phyloP scores from a whole-genome alignment of 2,888 invertebrate genomes.

The Acleris literana region DNA sequence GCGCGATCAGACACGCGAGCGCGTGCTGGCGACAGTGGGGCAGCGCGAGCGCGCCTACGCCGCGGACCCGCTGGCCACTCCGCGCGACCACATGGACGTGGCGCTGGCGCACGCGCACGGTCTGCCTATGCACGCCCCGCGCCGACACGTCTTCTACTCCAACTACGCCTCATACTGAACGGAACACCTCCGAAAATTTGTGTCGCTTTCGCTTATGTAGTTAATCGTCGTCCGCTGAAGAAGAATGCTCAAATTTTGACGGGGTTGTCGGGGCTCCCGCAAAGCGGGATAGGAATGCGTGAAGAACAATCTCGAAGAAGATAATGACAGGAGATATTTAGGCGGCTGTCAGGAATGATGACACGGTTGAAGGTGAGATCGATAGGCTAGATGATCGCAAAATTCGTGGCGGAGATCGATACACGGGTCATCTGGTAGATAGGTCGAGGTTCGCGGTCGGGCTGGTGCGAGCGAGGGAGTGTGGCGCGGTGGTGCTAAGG shows the following conservation, averaged over 20 bases:
- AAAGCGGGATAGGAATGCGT: background rate
- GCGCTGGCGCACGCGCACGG: constrained; percentile 85
- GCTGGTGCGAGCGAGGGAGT: constrained; percentile 65
- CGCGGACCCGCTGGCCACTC: constrained; percentile 83
- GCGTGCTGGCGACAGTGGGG: constrained; percentile 84
- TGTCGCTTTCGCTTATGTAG: constrained; percentile 78
- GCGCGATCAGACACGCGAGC: constrained; percentile 86
- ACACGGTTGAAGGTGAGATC: constrained; percentile 26
- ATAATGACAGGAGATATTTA: constrained; percentile 2
- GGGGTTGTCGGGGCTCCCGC: constrained; percentile 16
- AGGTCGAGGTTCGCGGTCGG: constrained; percentile 47
- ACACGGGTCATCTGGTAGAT: constrained; percentile 12
- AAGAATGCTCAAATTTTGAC: constrained; percentile 22
- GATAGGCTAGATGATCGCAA: constrained; percentile 10
- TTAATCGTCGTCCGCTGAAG: constrained; percentile 24
- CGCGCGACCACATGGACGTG: constrained; percentile 86
- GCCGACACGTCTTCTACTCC: constrained; percentile 81
- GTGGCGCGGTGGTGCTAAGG: constrained; percentile 57
- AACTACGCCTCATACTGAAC: constrained; percentile 79
- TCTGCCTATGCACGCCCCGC: constrained; percentile 74
- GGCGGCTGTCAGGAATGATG: constrained; percentile 31
- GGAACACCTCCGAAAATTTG: constrained; percentile 55
- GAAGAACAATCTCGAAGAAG: constrained; percentile 4
- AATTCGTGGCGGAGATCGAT: constrained; percentile 14
- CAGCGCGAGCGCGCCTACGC: constrained; percentile 84